A percentile compares a stretch with the other conserved stretches of the same genome.
Evolutionary conservation across 2,113 vertebrate genomes (phyloP).

Genomic region (Upupa epops): DNA sequence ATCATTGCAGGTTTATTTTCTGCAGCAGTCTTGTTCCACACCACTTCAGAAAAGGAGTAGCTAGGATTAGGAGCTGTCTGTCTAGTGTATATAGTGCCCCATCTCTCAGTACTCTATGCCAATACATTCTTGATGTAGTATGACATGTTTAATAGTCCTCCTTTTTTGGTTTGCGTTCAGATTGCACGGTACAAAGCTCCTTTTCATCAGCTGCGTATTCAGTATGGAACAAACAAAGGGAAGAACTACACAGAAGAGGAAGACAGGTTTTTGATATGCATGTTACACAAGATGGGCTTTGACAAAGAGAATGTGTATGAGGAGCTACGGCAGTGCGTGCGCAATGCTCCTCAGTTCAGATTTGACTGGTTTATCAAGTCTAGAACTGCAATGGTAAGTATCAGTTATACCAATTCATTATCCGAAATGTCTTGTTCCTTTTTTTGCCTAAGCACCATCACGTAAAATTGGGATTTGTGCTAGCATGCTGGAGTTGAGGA

Average conservation of each 20-base stretch:
- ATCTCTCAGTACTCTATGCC: not conserved
- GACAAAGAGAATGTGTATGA: conserved; percentile 90
- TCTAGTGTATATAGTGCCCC: not conserved
- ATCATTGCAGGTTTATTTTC: not conserved
- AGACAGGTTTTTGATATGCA: conserved; percentile 89
- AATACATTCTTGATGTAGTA: not conserved
- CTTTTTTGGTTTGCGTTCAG: conserved; percentile 64
- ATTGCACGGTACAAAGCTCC: conserved; percentile 90
- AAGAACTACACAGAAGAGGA: conserved; percentile 91
- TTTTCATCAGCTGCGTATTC: conserved; percentile 88
- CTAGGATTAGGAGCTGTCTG: not conserved
- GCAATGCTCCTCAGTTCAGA: conserved; percentile 88
- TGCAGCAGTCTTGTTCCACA: not conserved
- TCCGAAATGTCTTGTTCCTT: not conserved
- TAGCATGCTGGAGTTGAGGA: not conserved
- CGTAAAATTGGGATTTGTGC: not conserved
- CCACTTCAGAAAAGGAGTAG: not conserved
- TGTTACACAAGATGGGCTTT: conserved; percentile 92
- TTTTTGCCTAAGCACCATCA: not conserved
- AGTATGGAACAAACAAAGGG: conserved; percentile 90
- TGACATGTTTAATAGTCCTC: not conserved
- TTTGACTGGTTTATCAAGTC: conserved; percentile 95
- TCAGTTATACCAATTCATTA: not conserved
- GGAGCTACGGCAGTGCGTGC: conserved; percentile 87
- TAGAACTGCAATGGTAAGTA: conserved; percentile 87